phyloP scores from a whole-genome alignment of 2,113 vertebrate genomes.

The Gadus chalcogrammus region DNA sequence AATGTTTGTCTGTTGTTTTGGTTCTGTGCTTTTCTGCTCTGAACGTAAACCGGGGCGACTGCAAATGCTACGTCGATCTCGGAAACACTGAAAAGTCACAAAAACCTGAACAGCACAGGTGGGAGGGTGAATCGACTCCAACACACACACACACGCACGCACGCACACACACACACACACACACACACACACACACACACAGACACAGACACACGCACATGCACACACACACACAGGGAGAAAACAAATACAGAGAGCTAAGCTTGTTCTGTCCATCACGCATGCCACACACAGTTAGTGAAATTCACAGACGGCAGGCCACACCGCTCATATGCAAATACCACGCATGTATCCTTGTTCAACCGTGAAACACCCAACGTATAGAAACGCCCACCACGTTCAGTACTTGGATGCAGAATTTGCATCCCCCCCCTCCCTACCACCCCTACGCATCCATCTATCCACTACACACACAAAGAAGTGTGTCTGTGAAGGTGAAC shows the following conservation, averaged over 20 bases:
- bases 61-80: too few species aligned
- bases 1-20: constrained; percentile 10
- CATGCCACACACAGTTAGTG: constrained; percentile 33
- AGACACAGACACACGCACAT: too few species aligned
- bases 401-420: constrained; percentile 12
- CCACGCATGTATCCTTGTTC: constrained; percentile 24
- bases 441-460: constrained; percentile 46
- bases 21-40: background rate
- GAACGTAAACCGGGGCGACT: constrained; percentile 22
- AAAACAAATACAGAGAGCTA: background rate
- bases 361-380: constrained; percentile 29
- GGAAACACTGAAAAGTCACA: too few species aligned
- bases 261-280: constrained; percentile 6
- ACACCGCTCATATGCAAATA: constrained; percentile 33
- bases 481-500: too few species aligned
- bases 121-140: constrained; percentile 25
- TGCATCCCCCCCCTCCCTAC: constrained; percentile 18
- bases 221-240: too few species aligned
- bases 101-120: constrained; percentile 24
- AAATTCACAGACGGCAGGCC: constrained; percentile 12
- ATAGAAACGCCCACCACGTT: constrained; percentile 38
- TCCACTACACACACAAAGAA: constrained; percentile 44
- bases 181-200: too few species aligned
- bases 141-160: constrained; percentile 1
- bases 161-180: background rate